These are phyloP conservation scores for Camptogramma bilineatum DNA, from an alignment of 2,888 invertebrate genomes.

Conservation along the genomic window DNA sequence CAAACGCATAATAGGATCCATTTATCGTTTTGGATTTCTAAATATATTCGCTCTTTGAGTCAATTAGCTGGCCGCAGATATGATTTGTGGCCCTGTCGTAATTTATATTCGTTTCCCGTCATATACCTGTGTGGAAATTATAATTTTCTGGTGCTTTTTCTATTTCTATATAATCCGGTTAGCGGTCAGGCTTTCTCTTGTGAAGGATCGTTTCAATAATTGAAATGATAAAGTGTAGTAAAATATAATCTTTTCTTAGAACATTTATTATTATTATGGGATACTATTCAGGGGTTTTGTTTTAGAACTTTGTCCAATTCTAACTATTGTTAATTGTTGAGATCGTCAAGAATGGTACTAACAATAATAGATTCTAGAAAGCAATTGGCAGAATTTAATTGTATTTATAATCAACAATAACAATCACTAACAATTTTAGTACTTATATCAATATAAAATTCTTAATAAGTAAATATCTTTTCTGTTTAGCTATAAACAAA, in stretches of 20 bases:
- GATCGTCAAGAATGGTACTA: too few species aligned
- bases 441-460: too few species aligned
- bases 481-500: too few species aligned
- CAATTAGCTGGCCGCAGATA: slow-evolving; percentile 54
- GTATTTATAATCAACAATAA: too few species aligned
- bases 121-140: slow-evolving; percentile 46
- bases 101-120: slow-evolving; percentile 55
- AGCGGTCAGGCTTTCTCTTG: slow-evolving; percentile 10
- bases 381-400: too few species aligned
- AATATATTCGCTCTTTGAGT: slow-evolving; percentile 56
- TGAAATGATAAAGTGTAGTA: slow-evolving; percentile 8
- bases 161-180: slow-evolving; percentile 44
- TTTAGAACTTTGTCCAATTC: not conserved
- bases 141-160: slow-evolving; percentile 43
- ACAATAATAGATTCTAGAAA: too few species aligned
- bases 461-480: too few species aligned
- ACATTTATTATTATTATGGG: not conserved
- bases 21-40: slow-evolving; percentile 48
- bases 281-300: not conserved
- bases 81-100: slow-evolving; percentile 55
- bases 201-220: slow-evolving; percentile 30
- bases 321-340: too few species aligned
- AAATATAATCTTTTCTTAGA: slow-evolving; percentile 1
- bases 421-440: too few species aligned
- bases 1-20: slow-evolving; percentile 18